Base-by-base conservation (phyloP, 2,113 vertebrate genomes). In the Vicugna pacos region DNA sequence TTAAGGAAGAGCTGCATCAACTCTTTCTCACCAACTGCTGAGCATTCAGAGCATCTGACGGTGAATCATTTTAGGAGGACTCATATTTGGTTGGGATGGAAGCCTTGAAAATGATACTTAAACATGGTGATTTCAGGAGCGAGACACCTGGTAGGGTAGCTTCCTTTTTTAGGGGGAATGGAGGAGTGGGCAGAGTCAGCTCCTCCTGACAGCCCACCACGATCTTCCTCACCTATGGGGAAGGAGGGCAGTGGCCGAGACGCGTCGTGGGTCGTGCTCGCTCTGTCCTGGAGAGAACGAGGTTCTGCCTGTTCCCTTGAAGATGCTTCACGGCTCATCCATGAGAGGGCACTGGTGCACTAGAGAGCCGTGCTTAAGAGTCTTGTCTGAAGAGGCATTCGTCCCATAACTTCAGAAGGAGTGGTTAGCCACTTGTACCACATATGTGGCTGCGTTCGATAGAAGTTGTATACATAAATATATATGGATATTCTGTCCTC, bases 281-380 rank as follows among this genome's bases (percentile, higher is more conserved):
- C 11, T 93, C 22, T 24, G 12, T 60, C 62, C 17, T n/a, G 26
- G 32, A 62, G 52, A 60, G 64, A 76, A 46, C 46, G 8, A 28
- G 60, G 69, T 28, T 58, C 15, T 54, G 58, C 10, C 0, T 8
- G n/a, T 22, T 94, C 81, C 10, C 14, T 65, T 73, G 73, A 20
- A 91, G 80, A 70, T 72, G 69, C 54, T 96, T 88, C 91, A 20
- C 48, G 30, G 24, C 92, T 97, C 62, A 32, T 94, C 97, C 98
- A 98, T 72, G 80, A 97, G 98, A 97, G 98, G 98, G 97, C 95
- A 88, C 94, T 97, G 89, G 91, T 32, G 92, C 79, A 96, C 95
- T 48, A 97, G 95, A 56, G 8, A 96, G 97, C 28, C 12, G 2
- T 6, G 19, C 20, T 50, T 22, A 52, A 52, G 38, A 50, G 42